A percentile compares a stretch with the other conserved stretches of the same genome.
Evolutionary conservation across 1,140 invertebrate species (phyloP).

Genomic region (Drosophila lacertosa): DNA sequence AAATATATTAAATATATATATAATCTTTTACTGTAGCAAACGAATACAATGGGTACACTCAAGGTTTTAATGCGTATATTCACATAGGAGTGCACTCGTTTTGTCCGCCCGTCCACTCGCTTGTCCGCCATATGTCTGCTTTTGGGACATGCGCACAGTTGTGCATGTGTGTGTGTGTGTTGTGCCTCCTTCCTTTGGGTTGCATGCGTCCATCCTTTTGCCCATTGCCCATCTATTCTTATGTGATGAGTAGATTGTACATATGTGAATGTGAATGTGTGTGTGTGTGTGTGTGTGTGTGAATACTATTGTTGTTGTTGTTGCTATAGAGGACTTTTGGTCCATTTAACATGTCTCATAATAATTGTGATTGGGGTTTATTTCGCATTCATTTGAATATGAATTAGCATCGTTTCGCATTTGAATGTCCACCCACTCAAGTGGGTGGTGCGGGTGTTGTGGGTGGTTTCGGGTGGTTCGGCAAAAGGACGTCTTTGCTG

Average conservation of each 20-base stretch:
- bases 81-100: conserved; percentile 4
- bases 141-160: conserved; percentile 65
- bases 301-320: conserved; percentile 48
- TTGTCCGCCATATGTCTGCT: conserved; percentile 58
- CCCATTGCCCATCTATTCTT: conserved; percentile 25
- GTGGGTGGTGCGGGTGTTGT: background rate
- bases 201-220: conserved; percentile 39
- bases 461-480: conserved; percentile 19
- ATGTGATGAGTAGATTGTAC: conserved; percentile 22
- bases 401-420: conserved; percentile 79
- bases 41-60: background rate
- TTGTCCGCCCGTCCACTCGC: conserved; percentile 58
- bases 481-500: conserved; percentile 42
- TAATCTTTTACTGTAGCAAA: no score
- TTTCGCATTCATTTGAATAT: conserved; percentile 83
- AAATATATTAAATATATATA: no score
- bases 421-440: conserved; percentile 48
- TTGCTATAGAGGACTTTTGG: conserved; percentile 76
- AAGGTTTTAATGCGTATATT: background rate
- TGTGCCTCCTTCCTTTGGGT: conserved; percentile 19
- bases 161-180: conserved; percentile 16
- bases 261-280: conserved; percentile 22
- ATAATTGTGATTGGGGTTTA: conserved; percentile 83
- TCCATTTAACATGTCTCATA: conserved; percentile 84
- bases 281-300: conserved; percentile 10